phyloP scores from a whole-genome alignment of 2,888 invertebrate species.

The Tenthredo mesomela region DNA sequence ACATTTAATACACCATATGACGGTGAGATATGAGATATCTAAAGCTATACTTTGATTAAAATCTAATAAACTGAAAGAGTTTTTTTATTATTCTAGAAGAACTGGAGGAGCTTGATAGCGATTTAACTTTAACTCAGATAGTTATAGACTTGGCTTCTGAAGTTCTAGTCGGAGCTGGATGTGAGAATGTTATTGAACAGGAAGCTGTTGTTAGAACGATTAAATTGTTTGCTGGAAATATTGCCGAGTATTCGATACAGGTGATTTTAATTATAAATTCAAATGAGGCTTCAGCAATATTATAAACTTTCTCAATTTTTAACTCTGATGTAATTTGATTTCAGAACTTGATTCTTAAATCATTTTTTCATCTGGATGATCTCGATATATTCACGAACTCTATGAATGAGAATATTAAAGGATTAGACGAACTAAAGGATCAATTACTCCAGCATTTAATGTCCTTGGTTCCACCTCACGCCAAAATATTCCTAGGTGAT shows the following conservation, averaged over 20 bases:
- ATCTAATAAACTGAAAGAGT: not conserved
- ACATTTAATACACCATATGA: constrained; percentile 69
- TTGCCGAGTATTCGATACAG: constrained; percentile 74
- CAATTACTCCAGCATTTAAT: constrained; percentile 63
- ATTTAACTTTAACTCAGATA: constrained; percentile 78
- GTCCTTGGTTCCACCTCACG: constrained; percentile 60
- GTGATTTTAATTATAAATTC: constrained; percentile 58
- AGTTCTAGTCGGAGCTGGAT: constrained; percentile 76
- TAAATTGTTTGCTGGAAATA: constrained; percentile 77
- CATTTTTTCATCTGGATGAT: constrained; percentile 42
- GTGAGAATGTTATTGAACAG: constrained; percentile 77
- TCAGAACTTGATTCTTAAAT: constrained; percentile 31
- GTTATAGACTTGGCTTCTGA: constrained; percentile 79
- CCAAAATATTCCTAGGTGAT: constrained; percentile 75
- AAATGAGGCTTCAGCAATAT: not conserved
- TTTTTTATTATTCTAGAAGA: constrained; percentile 75
- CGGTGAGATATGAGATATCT: constrained; percentile 60
- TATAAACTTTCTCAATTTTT: not conserved
- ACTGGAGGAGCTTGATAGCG: constrained; percentile 79
- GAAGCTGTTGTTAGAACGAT: constrained; percentile 79
- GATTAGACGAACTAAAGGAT: constrained; percentile 63
- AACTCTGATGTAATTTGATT: constrained; percentile 4
- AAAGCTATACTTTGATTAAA: not conserved
- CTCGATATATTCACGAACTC: constrained; percentile 58
- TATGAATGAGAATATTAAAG: constrained; percentile 60